Percentiles rank a stretch among this genome's conserved stretches.
phyloP scores from a whole-genome alignment of 2,113 vertebrate species.

The Chaetodon trifascialis region DNA sequence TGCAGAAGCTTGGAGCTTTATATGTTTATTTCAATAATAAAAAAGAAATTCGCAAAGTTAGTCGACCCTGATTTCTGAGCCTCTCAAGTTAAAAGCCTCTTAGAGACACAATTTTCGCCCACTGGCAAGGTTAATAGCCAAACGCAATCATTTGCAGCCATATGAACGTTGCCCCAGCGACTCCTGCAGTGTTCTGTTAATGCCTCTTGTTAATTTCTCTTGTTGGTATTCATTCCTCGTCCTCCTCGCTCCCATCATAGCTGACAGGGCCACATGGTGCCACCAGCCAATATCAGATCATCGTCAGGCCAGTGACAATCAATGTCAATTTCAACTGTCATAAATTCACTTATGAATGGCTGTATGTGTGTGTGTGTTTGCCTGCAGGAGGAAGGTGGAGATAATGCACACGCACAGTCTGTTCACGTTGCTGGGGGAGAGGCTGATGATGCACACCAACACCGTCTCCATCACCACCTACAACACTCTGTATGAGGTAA shows the following conservation, averaged over 20 bases:
- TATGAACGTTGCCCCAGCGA: constrained; percentile 7
- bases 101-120: constrained; percentile 14
- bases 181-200: constrained; percentile 21
- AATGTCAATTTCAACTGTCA: constrained; percentile 41
- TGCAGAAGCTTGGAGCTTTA: constrained; percentile 3
- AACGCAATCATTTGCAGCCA: constrained; percentile 28
- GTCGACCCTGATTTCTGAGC: constrained; percentile 22
- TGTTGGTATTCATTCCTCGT: constrained; percentile 34
- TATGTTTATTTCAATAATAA: not conserved
- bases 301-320: constrained; percentile 48
- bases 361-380: constrained; percentile 40
- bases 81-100: constrained; percentile 36
- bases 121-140: constrained; percentile 34
- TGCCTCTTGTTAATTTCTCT: constrained; percentile 45
- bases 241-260: constrained; percentile 27
- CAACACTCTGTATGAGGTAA: constrained; percentile 98
- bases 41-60: constrained; percentile 26
- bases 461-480: constrained; percentile 98
- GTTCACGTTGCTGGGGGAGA: constrained; percentile 97
- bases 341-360: constrained; percentile 32
- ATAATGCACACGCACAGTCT: constrained; percentile 99
- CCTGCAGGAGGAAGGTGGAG: constrained; percentile 95
- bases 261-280: constrained; percentile 58
- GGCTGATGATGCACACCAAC: constrained; percentile 98
- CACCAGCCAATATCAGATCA: constrained; percentile 44